Evolutionary conservation across 1,140 invertebrate genomes (phyloP), one percentile per base, ranked within the genome.

Genomic region (Tetraneura akinire): DNA sequence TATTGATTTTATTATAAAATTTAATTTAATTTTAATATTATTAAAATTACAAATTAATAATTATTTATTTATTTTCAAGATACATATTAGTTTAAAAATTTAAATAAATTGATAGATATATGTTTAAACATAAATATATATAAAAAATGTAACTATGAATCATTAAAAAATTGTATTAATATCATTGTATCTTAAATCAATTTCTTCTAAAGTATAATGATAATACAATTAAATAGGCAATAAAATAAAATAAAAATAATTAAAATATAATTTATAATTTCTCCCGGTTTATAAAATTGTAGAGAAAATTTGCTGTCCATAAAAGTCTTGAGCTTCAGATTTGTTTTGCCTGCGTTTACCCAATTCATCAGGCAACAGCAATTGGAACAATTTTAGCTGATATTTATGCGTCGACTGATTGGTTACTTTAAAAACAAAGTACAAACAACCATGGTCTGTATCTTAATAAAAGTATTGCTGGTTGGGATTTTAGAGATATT

Each of bases 201-300:
- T 53, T 60, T 76, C n/a, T 26, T 57, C 73, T 53, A 60, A 76
- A 37, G 53, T 76, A 60, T 57, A 21, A 76, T 60, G 53, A 53
- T 76, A 76, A 60, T 57, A 57, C 21, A 76, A 76, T 76, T 4
- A 37, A 37, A 4, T 76, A 60, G 73, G 55, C 53, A 37, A 57
- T n/a, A 42, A 37, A 60, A 57, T 60, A 37, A 37, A 4, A 37
- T n/a, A 37, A 37, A 4, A 37, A 37, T 37, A 76, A 60, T 60
- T 62, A 60, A 60, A 62, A 57, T 78, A 60, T 62, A 74, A 57
- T 60, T 62, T 71, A 16, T 78, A 78, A 78, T 62, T 78, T 62
- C 74, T 78, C 74, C 74, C 74, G 74, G 74, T 78, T 78, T 78
- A 78, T 78, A 78, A 57, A 78, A 78, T 78, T 78, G 74, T 78